These are phyloP conservation scores for Cheirogaleus major DNA, from an alignment of 2,797 vertebrate species.

Conservation along the genomic window DNA sequence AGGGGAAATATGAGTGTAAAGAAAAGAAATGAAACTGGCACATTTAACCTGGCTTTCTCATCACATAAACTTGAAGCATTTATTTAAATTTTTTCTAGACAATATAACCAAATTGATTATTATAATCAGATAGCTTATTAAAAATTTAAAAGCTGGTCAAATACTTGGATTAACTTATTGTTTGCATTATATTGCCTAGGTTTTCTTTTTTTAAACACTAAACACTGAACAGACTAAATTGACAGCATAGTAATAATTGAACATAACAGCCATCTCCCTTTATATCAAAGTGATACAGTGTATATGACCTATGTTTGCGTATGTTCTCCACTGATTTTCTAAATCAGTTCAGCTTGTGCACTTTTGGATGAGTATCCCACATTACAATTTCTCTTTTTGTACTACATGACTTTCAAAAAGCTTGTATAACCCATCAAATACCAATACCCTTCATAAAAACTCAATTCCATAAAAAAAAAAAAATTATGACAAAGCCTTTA, in stretches of 20 bases:
- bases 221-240: neutral
- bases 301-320: neutral
- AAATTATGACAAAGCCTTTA: neutral
- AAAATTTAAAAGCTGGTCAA: neutral
- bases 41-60: neutral
- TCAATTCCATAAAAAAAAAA: neutral
- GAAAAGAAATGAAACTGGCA: neutral
- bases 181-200: neutral
- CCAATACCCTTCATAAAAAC: neutral
- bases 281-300: neutral
- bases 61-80: neutral
- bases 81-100: neutral
- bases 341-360: neutral
- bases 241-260: neutral
- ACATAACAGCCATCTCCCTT: neutral
- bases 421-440: neutral
- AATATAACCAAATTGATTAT: neutral
- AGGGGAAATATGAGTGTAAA: neutral
- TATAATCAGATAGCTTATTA: neutral
- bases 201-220: slow-evolving; percentile 11
- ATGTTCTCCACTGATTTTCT: neutral
- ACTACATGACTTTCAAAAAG: neutral
- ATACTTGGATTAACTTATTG: neutral
- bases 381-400: neutral
- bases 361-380: neutral